Evolutionary conservation across 2,888 invertebrate species (phyloP).

Genomic region (Caenorhabditis sp.): DNA sequence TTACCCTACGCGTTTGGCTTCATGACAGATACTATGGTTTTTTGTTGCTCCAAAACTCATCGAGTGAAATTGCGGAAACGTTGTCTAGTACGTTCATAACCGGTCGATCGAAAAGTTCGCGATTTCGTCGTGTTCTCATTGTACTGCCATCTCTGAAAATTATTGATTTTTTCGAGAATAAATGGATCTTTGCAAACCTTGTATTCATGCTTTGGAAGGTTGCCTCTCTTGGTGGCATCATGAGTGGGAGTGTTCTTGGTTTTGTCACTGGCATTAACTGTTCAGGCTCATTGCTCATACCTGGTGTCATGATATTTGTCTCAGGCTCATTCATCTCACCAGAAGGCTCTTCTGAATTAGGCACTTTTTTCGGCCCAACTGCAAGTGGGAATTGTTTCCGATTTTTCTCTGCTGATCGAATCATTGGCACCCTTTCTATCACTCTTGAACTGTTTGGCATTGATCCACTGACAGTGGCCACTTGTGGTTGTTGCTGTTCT

Average conservation of each 20-base stretch:
- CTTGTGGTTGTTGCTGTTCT: background rate
- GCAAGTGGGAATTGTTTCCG: conserved; percentile 16
- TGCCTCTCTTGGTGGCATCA: conserved; percentile 39
- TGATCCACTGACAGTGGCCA: background rate
- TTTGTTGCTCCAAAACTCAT: conserved; percentile 64
- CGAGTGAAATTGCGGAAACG: conserved; percentile 64
- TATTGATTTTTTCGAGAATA: background rate
- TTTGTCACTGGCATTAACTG: conserved; percentile 16
- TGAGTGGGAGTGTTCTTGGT: conserved; percentile 31
- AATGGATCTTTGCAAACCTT: conserved; percentile 15
- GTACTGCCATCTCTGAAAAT: conserved; percentile 50
- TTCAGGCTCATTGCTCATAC: conserved; percentile 5
- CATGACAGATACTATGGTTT: background rate
- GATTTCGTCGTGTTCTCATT: conserved; percentile 33
- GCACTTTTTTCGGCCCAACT: conserved; percentile 18
- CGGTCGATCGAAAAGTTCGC: conserved; percentile 58
- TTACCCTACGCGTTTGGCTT: background rate
- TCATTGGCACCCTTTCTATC: background rate
- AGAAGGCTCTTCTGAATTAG: conserved; percentile 12
- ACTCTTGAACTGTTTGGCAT: background rate
- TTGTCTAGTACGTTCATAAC: conserved; percentile 60
- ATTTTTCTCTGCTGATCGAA: background rate
- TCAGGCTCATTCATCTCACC: conserved; percentile 2
- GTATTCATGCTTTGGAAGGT: conserved; percentile 42
- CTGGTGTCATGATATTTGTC: conserved; percentile 1